Evolutionary conservation across 2,888 invertebrate genomes (phyloP), one percentile per base, ranked within the genome.

Genomic region (Spatulosminthurus flaviceps): DNA sequence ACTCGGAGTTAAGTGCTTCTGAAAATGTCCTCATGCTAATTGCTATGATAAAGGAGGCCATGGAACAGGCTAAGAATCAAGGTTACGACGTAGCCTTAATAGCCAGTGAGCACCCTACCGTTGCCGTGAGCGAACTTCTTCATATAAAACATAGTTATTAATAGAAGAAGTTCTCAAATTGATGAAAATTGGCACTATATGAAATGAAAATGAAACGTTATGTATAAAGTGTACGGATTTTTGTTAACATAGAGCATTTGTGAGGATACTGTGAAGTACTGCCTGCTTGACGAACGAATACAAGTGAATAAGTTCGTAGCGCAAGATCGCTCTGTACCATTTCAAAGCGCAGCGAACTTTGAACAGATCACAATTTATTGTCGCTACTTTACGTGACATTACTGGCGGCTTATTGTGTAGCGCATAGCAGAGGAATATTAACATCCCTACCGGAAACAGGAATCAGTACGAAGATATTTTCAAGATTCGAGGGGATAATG

Each of bases 231-330:
- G 11, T 43, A 43, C 16, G 16, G 16, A 60, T 4, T 60, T 21
- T 60, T 60, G 16, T 60, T 7, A 34, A 4, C 9, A 9, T 34
- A 95, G 93, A 95, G 95, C 93, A 90, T 95, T 42, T 94, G 93
- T 21, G 90, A 89, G 0, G 93, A 94, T 85, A 91, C 95, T 21
- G 92, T 93, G 80, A 92, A 92, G 29, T 96, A 95, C 87, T 90
- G 93, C 87, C 92, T 92, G 0, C 89, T 95, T 83, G 87, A 92
- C 80, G 92, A 94, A n/a, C n/a, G n/a, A 87, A 94, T 92, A 87
- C 94, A 94, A 89, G 92, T 95, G 19, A 95, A 95, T 87, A 89
- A 92, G 84, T 95, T 92, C 87, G 89, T 92, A 0, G 92, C 93
- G 80, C 87, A 90, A 2, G 93, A 94, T 86, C 93, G 93, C 7